Percentiles rank a stretch among this genome's conserved stretches.
Evolutionary conservation across 2,888 invertebrate species (phyloP).

Genomic region (Notocelia uddmanniana): DNA sequence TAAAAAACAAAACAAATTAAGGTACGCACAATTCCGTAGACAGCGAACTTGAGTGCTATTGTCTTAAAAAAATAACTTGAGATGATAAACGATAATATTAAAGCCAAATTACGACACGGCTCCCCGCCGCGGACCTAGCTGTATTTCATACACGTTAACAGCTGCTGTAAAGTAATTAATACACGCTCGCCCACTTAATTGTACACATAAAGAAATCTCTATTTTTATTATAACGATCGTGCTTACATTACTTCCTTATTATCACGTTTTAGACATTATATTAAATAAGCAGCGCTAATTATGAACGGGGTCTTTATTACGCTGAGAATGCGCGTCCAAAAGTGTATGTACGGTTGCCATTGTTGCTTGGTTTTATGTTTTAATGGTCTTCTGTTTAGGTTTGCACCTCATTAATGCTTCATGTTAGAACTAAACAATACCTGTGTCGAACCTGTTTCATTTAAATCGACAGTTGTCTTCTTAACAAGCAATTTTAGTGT

Average conservation of each 20-base stretch:
- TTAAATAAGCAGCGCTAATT: constrained; percentile 82
- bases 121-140: constrained; percentile 63
- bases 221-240: constrained; percentile 78
- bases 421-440: not conserved
- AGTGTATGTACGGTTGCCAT: constrained; percentile 76
- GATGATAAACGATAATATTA: constrained; percentile 49
- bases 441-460: not conserved
- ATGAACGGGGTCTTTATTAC: constrained; percentile 77
- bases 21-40: not conserved
- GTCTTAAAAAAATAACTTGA: constrained; percentile 28
- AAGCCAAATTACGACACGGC: constrained; percentile 59
- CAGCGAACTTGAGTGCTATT: constrained; percentile 9
- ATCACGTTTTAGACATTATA: constrained; percentile 79
- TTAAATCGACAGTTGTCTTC: not conserved
- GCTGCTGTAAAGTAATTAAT: constrained; percentile 74
- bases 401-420: constrained; percentile 14
- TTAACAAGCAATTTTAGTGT: not conserved
- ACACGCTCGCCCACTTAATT: constrained; percentile 75
- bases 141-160: constrained; percentile 69
- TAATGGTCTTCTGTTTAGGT: constrained; percentile 31
- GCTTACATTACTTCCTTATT: constrained; percentile 82
- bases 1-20: too few relatives aligned
- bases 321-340: constrained; percentile 70
- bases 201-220: constrained; percentile 80
- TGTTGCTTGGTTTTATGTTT: constrained; percentile 52